Evolutionary conservation across 2,113 vertebrate species (phyloP).

Genomic region (Chrysemys picta): DNA sequence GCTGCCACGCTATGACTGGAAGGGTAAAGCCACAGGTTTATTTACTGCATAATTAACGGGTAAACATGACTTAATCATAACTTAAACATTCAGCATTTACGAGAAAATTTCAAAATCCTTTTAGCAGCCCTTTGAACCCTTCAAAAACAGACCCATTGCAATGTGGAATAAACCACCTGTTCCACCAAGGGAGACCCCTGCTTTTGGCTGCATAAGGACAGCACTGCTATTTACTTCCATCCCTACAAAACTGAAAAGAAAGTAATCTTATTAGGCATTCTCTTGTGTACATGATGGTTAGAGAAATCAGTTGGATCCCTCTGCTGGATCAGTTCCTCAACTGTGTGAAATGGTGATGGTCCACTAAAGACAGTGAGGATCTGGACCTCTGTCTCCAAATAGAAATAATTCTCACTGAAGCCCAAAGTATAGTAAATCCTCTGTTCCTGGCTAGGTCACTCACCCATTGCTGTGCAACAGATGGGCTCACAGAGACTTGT

Average conservation of each 20-base stretch:
- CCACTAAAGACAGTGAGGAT: background rate
- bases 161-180: background rate
- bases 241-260: background rate
- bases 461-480: background rate
- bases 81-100: slow-evolving; percentile 75
- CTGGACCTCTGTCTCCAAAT: background rate
- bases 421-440: background rate
- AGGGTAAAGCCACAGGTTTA: slow-evolving; percentile 73
- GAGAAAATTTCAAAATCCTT: slow-evolving; percentile 66
- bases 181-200: fast-evolving
- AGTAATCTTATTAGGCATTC: background rate
- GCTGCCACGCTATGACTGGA: background rate
- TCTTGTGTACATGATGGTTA: background rate
- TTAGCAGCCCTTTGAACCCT: slow-evolving; percentile 51
- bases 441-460: background rate
- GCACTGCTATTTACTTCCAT: background rate
- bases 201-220: background rate
- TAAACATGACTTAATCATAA: slow-evolving; percentile 82
- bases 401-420: background rate
- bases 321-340: background rate
- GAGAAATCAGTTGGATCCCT: background rate
- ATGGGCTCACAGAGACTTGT: background rate
- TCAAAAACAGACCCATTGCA: slow-evolving; percentile 38
- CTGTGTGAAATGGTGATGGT: background rate
- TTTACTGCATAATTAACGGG: slow-evolving; percentile 79